Evolutionary conservation across 2,888 invertebrate genomes (phyloP), one percentile per base, ranked within the genome.

Genomic region (Galerucella pusilla): DNA sequence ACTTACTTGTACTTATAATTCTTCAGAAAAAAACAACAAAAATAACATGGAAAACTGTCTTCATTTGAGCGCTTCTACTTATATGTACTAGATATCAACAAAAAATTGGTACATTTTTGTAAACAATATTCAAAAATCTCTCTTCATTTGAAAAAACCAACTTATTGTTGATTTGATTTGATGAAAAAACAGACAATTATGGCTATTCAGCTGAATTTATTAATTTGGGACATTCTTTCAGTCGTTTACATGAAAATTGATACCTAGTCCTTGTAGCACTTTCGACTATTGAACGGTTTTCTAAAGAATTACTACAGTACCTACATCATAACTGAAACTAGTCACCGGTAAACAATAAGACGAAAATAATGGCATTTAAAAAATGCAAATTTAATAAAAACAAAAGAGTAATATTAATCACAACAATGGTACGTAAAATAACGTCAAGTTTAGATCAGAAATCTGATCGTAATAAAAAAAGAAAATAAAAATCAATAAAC

Each of bases 381-480:
- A 77, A 80, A 80, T 81, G 80, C 80, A 75, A 49, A 77, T 78
- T 77, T 75, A 71, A 71, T 79, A 80, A 80, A 85, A 84, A 83
- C 81, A 82, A 80, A 83, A 83, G 81, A 79, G 82, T 78, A 80
- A 80, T 81, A 82, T 81, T 79, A 85, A 87, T 86, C 86, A 87
- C 86, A 87, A 87, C 86, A 86, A 85, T 81, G 81, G 83, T 84
- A 85, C 84, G 83, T 82, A 84, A 83, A 82, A 80, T 82, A 84
- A 85, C 83, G 81, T 79, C 81, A 79, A 84, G 81, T 85, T 84
- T 83, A 83, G 83, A 86, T 84, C 86, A 85, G 83, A 80, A 80
- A 80, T 75, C 84, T 83, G 84, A 84, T 84, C 84, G 76, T 80
- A 83, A 80, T 75, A 80, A 83, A 66, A 66, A 59, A 49, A 72